phyloP scores from a whole-genome alignment of 2,888 invertebrate species.

The Dryomyza anilis region DNA sequence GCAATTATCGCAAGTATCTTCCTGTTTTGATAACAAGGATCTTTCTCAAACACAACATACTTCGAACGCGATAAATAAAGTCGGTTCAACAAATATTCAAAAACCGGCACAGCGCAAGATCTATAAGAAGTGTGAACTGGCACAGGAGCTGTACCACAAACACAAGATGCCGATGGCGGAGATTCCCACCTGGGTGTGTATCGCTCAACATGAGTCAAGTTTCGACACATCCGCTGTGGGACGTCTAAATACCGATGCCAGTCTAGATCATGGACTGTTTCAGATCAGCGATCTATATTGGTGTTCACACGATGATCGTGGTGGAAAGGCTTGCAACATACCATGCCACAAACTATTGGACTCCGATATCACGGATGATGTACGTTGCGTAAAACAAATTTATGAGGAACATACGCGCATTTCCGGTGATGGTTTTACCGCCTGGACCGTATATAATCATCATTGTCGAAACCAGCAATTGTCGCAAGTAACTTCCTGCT shows the following conservation, averaged over 20 bases:
- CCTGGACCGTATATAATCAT: conserved; percentile 73
- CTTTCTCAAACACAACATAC: no score
- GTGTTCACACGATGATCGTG: conserved; percentile 64
- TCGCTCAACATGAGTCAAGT: conserved; percentile 73
- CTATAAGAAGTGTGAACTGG: conserved; percentile 74
- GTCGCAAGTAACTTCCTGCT: conserved; percentile 52
- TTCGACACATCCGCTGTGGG: conserved; percentile 71
- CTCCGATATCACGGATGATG: conserved; percentile 72
- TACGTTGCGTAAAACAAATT: conserved; percentile 68
- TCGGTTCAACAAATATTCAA: no score
- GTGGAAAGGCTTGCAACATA: conserved; percentile 67
- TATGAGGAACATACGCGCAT: conserved; percentile 69
- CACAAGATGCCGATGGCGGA: conserved; percentile 65
- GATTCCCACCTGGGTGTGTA: conserved; percentile 73
- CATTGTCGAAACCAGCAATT: conserved; percentile 63
- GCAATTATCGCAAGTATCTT: conserved; percentile 59
- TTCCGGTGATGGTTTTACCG: conserved; percentile 73
- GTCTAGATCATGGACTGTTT: conserved; percentile 74
- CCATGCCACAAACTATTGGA: conserved; percentile 69
- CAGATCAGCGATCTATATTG: conserved; percentile 77
- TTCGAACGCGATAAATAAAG: no score
- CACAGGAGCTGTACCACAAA: conserved; percentile 66
- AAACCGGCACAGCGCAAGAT: conserved; percentile 61
- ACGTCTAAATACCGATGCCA: conserved; percentile 57
- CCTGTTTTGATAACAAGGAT: conserved; percentile 44